phyloP scores from a whole-genome alignment of 2,797 vertebrate species.

The Crocodylus rhombifer region DNA sequence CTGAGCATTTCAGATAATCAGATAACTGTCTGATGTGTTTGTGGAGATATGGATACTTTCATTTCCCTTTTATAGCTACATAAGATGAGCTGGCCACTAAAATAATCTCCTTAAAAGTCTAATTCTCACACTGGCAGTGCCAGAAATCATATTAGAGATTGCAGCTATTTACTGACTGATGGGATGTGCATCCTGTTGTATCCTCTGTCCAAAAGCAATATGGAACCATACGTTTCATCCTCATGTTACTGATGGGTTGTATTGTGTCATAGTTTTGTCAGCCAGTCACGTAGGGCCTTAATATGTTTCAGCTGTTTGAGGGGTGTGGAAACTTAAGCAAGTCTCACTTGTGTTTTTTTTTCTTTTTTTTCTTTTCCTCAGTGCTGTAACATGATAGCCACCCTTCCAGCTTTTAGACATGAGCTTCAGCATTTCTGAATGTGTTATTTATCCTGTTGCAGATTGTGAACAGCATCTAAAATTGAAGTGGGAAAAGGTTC shows the following conservation, averaged over 20 bases:
- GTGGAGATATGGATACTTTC: constrained; percentile 25
- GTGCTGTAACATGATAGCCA: constrained; percentile 19
- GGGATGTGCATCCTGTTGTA: constrained; percentile 24
- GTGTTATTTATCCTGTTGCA: constrained; percentile 12
- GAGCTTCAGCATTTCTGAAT: constrained; percentile 25
- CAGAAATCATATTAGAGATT: background rate
- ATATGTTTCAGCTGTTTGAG: constrained; percentile 38
- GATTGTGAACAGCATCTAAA: constrained; percentile 49
- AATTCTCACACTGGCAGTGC: background rate
- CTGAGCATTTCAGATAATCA: background rate
- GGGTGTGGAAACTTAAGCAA: background rate
- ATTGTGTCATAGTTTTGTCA: constrained; percentile 28
- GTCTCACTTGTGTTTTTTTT: constrained; percentile 48
- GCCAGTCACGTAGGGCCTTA: constrained; percentile 29
- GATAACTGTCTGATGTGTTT: background rate
- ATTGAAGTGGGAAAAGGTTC: constrained; percentile 55
- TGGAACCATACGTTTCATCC: constrained; percentile 28
- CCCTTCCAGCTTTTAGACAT: constrained; percentile 5
- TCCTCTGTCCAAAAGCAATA: background rate
- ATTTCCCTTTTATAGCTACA: accelerated
- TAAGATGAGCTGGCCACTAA: constrained; percentile 15
- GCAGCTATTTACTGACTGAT: constrained; percentile 30
- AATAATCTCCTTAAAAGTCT: background rate
- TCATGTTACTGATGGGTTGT: background rate
- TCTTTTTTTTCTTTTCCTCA: constrained; percentile 6